Evolutionary conservation across 2,888 invertebrate genomes (phyloP).

Genomic region (Machimus atricapillus): DNA sequence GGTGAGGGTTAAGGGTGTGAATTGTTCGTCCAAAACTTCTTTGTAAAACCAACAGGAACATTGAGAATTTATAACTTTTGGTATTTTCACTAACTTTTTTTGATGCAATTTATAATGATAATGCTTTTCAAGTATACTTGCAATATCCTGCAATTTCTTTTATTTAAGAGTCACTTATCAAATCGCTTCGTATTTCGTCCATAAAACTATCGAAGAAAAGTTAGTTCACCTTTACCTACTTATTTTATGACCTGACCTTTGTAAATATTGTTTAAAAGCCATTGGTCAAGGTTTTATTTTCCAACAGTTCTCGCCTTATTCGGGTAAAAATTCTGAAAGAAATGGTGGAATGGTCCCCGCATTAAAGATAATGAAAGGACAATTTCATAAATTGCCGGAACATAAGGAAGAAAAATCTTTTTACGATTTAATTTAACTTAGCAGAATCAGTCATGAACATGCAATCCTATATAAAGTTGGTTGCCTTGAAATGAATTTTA

Average conservation of each 20-base stretch:
- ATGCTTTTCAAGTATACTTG: too few relatives aligned
- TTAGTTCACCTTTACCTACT: neutral
- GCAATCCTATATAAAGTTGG: neutral
- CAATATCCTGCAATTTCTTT: too few relatives aligned
- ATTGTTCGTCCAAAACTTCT: too few relatives aligned
- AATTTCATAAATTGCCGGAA: neutral
- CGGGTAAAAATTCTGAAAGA: neutral
- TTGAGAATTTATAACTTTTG: too few relatives aligned
- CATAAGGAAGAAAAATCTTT: neutral
- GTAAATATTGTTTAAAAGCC: neutral
- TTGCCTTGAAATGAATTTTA: neutral
- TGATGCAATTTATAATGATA: too few relatives aligned
- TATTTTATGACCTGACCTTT: neutral
- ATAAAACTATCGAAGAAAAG: neutral
- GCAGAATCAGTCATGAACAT: neutral
- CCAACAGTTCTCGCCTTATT: neutral
- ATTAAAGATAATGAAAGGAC: neutral
- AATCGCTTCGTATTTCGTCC: neutral
- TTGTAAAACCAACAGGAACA: too few relatives aligned
- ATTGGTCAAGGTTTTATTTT: neutral
- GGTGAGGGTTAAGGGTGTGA: too few relatives aligned
- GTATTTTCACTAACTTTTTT: too few relatives aligned
- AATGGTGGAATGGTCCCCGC: neutral
- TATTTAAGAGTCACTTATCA: too few relatives aligned
- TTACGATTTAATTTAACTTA: neutral